phyloP scores from a whole-genome alignment of 2,888 invertebrate genomes.

The Leptinotarsa tumamoca region DNA sequence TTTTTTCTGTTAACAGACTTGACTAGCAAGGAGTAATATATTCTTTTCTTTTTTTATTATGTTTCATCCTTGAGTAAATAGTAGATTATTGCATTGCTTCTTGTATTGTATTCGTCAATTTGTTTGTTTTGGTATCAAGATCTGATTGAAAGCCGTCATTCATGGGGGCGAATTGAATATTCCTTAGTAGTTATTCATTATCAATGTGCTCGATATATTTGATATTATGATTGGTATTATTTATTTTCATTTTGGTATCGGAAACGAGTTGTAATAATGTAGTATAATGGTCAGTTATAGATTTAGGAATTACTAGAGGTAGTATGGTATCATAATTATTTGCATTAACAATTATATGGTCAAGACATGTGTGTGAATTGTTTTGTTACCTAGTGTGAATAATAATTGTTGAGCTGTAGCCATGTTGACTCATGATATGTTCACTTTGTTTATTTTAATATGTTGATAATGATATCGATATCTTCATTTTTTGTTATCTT shows the following conservation, averaged over 20 bases:
- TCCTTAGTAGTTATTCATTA: background rate
- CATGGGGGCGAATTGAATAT: background rate
- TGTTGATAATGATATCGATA: background rate
- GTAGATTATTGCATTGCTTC: background rate
- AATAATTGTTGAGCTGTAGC: background rate
- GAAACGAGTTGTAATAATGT: background rate
- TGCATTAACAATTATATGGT: background rate
- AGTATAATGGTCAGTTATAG: conserved; percentile 1
- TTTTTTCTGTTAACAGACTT: background rate
- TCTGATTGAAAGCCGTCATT: background rate
- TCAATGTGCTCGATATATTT: background rate
- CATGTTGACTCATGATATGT: background rate
- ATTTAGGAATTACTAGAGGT: background rate
- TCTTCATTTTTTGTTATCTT: background rate
- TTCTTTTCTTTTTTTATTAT: background rate
- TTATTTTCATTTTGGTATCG: background rate
- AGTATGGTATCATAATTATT: background rate
- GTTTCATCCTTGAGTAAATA: background rate
- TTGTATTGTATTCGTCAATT: background rate
- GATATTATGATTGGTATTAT: background rate
- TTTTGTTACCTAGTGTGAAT: background rate
- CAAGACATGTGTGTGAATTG: background rate
- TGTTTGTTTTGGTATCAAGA: background rate
- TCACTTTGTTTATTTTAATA: background rate
- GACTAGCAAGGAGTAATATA: background rate